Base-by-base conservation (phyloP, 2,797 vertebrate species). In the Benthosema pterotum region DNA sequence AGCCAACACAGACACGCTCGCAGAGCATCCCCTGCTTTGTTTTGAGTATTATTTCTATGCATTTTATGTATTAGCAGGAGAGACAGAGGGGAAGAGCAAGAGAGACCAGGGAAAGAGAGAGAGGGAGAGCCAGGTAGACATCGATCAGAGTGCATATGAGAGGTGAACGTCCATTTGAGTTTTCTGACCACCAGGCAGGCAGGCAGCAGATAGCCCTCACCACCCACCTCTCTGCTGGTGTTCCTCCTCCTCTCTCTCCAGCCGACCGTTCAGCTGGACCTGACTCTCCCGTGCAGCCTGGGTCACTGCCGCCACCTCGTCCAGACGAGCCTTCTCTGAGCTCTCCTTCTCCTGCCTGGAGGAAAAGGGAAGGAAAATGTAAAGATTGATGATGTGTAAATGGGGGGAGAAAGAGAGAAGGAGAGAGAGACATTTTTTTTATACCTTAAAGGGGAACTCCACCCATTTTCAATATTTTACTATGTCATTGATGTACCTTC, bases 201-300 rank as follows among this genome's bases (percentile, higher is more conserved):
- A 48, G 60, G 52, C 90, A 89, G 87, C 87, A 87, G 93, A n/a
- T n/a, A n/a, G n/a, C n/a, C n/a, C n/a, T n/a, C n/a, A n/a, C 92
- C 92, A 94, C 94, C 92, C 92, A 94, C 96, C 96, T 92, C 92
- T 94, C 90, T 84, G 92, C 90, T 94, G 94, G 90, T 96, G 94
- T 90, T 94, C 92, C 81, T 93, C 86, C 83, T 97, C 95, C 77
- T 92, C 94, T 92, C 94, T 93, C 92, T 93, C 89, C 88, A 97
- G 94, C 91, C 93, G 93, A 89, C 82, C 91, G 83, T 89, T 88
- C 91, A 97, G 92, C 92, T 95, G 94, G 80, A 87, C 86, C 92
- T 96, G 94, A 77, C 90, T 92, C 78, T 92, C 93, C 87, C 88
- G 93, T 63, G 94, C 93, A 83, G 94, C 91, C 79, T 92, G 88